Evolutionary conservation across 1,140 invertebrate species (phyloP), one percentile per base, ranked within the genome.

Genomic region (Venturia canescens): DNA sequence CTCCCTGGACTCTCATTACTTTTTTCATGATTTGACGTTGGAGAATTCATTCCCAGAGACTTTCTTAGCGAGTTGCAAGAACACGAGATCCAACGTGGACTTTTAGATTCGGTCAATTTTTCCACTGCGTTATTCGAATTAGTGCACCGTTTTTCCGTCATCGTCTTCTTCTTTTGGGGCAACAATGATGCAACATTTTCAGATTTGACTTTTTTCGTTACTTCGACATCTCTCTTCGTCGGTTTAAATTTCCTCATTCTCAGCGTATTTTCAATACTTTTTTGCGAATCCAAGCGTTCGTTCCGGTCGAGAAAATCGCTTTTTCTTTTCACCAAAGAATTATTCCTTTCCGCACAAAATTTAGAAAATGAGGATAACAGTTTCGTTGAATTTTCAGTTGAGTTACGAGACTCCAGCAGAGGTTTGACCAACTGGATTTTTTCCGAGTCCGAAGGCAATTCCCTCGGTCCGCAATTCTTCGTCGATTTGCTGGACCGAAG

Each of bases 181-280:
- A 29, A 78, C 0, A 26, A 78, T 23, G 63, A 23, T 11, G 31
- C 69, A 67, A 78, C 27, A 18, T n/a, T 66, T 15, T 78, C 66
- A 26, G 48, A 34, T 34, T 50, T 70, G 48, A 70, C 29, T 70
- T 26, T 70, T 70, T 79, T 79, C 53, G 63, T n/a, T 26, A n/a
- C 31, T 16, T 67, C n/a, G 63, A 29, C 50, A 26, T 26, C 67
- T 67, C 76, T 67, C 50, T 21, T 67, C 76, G 13, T 53, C 48
- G 67, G 53, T 79, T 53, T 70, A 27, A 15, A 31, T 79, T 1
- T 50, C 53, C 18, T 2, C 53, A 31, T 15, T 18, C 18, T 13
- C 5, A 1, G 4, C 27, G 9, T 69, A 31, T 69, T 34, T 31
- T 31, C 66, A 16, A 34, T 1, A 31, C 70, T 79, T 79, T 70